phyloP scores from a whole-genome alignment of 2,113 vertebrate species.

The Hystrix brachyura region DNA sequence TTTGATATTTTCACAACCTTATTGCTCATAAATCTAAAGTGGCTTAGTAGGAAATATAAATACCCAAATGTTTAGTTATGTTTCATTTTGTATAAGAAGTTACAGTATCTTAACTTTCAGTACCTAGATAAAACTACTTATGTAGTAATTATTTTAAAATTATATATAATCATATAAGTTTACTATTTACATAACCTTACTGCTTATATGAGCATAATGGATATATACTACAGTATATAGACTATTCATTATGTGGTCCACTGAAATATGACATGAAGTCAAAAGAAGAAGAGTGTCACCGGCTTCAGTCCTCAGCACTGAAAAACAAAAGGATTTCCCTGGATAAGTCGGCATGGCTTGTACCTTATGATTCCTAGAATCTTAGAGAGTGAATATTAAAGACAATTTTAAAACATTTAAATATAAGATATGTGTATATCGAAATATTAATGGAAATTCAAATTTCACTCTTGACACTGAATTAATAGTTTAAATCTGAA shows the following conservation, averaged over 20 bases:
- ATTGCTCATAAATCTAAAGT: background rate
- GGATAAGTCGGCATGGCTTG: background rate
- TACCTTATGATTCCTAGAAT: background rate
- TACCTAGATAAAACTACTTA: background rate
- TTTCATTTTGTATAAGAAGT: background rate
- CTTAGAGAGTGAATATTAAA: background rate
- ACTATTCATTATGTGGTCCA: background rate
- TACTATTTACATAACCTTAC: background rate
- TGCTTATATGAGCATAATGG: background rate
- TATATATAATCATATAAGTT: background rate
- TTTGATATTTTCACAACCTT: conserved; percentile 18
- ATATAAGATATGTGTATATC: background rate
- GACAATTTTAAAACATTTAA: conserved; percentile 15
- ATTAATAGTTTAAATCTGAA: background rate
- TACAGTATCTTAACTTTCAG: background rate
- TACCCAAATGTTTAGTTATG: background rate
- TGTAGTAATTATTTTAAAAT: background rate
- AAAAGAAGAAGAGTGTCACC: background rate
- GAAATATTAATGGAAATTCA: background rate
- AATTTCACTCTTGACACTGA: background rate
- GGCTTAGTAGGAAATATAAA: background rate
- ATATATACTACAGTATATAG: background rate
- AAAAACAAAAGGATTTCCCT: background rate
- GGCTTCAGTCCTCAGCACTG: background rate
- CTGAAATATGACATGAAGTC: background rate